Conservation (phyloP, 2,797 vertebrate genomes). For the Enteromius unitaeniatus region DNA sequence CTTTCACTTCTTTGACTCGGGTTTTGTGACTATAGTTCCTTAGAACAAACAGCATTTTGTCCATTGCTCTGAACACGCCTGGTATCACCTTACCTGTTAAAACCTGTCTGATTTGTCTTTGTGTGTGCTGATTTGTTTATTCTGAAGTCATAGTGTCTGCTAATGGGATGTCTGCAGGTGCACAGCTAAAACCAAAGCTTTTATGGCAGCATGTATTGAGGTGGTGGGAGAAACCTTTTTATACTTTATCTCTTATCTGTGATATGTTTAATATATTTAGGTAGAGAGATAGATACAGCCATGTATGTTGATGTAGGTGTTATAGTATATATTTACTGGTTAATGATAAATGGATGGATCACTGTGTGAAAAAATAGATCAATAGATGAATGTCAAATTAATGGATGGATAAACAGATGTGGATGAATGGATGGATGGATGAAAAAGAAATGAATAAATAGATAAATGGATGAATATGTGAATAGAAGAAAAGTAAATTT, state of each 20-base stretch:
- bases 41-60: slow-evolving; percentile 22
- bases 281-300: not conserved
- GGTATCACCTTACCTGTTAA: slow-evolving; percentile 38
- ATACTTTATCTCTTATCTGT: not conserved
- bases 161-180: not conserved
- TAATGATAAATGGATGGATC: not conserved
- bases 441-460: not conserved
- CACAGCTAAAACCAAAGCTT: not conserved
- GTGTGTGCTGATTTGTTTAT: slow-evolving; percentile 41
- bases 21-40: slow-evolving; percentile 2
- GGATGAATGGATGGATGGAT: not conserved
- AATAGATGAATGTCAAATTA: not conserved
- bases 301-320: not conserved
- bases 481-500: not conserved
- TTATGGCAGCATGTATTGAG: not conserved
- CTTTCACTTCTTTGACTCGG: slow-evolving; percentile 32
- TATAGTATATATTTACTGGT: not conserved
- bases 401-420: too few relatives aligned
- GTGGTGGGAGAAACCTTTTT: not conserved
- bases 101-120: slow-evolving; percentile 18
- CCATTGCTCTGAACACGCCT: not conserved
- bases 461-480: not conserved
- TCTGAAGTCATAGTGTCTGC: not conserved
- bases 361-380: too few relatives aligned
- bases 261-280: not conserved